Conservation (phyloP, 2,113 vertebrate genomes). For the Rhinolophus sinicus region DNA sequence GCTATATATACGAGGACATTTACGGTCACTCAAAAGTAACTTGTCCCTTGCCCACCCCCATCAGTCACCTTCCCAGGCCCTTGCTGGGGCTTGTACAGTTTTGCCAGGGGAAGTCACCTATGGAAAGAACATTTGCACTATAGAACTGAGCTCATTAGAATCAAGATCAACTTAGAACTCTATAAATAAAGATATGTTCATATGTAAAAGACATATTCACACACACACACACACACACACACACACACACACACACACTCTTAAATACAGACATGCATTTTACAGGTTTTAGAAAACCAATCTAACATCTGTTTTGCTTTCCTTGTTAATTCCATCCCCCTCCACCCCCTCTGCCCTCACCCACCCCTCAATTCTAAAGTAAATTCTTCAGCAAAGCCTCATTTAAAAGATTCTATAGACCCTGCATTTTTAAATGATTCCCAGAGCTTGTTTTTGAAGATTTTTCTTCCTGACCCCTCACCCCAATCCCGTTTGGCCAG, state of each 20-base stretch:
- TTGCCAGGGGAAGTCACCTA: slow-evolving; percentile 5
- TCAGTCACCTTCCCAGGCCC: background rate
- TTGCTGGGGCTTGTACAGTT: background rate
- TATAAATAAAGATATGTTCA: background rate
- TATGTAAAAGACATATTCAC: no score
- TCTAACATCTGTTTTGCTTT: slow-evolving; percentile 81
- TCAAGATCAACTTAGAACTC: background rate
- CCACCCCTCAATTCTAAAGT: slow-evolving; percentile 41
- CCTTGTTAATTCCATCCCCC: slow-evolving; percentile 66
- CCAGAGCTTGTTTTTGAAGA: background rate
- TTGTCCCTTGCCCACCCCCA: background rate
- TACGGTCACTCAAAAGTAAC: background rate
- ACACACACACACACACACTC: background rate
- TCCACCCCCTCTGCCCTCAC: background rate
- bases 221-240: no score
- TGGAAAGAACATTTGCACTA: background rate
- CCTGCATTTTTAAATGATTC: slow-evolving; percentile 26
- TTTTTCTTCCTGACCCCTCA: background rate
- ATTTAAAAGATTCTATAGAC: slow-evolving; percentile 39
- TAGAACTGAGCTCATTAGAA: background rate
- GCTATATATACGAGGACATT: background rate
- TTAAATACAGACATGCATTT: slow-evolving; percentile 55
- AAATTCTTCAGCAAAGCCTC: slow-evolving; percentile 67
- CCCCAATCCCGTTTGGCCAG: background rate
- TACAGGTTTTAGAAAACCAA: slow-evolving; percentile 57